Conservation (phyloP, 2,113 vertebrate species). For the Australoheros scitulus region DNA sequence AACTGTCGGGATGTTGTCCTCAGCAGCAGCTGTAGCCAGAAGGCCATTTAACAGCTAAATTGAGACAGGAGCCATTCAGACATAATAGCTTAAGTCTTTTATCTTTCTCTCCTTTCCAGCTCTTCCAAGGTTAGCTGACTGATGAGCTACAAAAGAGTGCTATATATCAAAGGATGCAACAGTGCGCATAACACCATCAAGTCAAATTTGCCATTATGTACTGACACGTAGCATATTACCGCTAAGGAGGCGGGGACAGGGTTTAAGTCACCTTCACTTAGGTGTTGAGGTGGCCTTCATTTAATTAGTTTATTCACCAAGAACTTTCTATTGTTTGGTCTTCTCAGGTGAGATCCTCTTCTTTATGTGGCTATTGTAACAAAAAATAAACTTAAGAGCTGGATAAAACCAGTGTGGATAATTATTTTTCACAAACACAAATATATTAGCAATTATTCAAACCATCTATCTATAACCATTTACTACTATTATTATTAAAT, state of each 20-base stretch:
- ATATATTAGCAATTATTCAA: not conserved
- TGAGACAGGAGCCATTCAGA: constrained; percentile 67
- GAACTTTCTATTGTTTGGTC: not conserved
- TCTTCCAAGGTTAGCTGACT: constrained; percentile 68
- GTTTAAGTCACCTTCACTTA: constrained; percentile 61
- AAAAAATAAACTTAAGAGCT: no score
- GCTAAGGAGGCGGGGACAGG: constrained; percentile 11
- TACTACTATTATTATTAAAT: not conserved
- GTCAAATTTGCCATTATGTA: constrained; percentile 61
- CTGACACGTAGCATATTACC: constrained; percentile 58
- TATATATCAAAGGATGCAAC: constrained; percentile 69
- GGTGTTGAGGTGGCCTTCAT: constrained; percentile 7
- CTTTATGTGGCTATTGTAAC: no score
- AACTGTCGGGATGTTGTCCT: constrained; percentile 31
- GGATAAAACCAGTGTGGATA: not conserved
- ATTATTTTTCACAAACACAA: not conserved
- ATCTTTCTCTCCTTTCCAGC: constrained; percentile 55
- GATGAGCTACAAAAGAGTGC: constrained; percentile 57
- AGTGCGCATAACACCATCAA: constrained; percentile 38
- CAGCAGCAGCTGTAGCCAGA: constrained; percentile 43
- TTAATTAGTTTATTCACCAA: constrained; percentile 33
- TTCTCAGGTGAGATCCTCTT: not conserved
- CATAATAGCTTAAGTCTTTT: constrained; percentile 64
- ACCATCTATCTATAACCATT: not conserved
- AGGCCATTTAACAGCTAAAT: constrained; percentile 60